Percentiles rank a stretch among this genome's conserved stretches.
Evolutionary conservation across 2,888 invertebrate genomes (phyloP).

Genomic region (Chalcis sispes): DNA sequence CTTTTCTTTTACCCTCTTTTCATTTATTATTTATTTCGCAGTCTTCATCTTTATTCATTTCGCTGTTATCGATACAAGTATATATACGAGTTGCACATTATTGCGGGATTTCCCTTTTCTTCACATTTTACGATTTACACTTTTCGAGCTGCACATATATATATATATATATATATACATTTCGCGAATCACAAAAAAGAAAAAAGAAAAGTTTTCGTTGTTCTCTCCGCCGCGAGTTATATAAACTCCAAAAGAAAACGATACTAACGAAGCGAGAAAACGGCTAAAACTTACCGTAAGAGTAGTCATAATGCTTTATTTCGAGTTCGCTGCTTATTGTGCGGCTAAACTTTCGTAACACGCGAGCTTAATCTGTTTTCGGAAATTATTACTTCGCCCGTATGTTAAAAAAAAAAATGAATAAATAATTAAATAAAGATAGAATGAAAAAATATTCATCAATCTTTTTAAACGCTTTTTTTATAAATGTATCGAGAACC

Average conservation of each 20-base stretch:
- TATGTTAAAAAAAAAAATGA: neutral
- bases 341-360: slow-evolving; percentile 20
- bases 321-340: neutral
- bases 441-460: no score
- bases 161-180: no score
- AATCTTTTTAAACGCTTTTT: no score
- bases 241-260: slow-evolving; percentile 37
- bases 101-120: neutral
- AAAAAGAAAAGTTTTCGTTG: slow-evolving; percentile 18
- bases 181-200: no score
- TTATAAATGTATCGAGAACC: no score
- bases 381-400: slow-evolving; percentile 29
- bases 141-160: neutral
- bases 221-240: neutral
- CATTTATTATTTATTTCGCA: neutral
- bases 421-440: no score
- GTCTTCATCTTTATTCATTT: neutral
- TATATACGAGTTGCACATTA: neutral
- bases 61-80: neutral
- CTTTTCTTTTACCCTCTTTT: neutral
- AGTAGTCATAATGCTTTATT: slow-evolving; percentile 16
- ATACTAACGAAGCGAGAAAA: slow-evolving; percentile 3
- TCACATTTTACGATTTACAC: no score
- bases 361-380: slow-evolving; percentile 29
- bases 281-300: no score